phyloP scores from a whole-genome alignment of 2,797 vertebrate genomes.

The Alexandromys oeconomus region DNA sequence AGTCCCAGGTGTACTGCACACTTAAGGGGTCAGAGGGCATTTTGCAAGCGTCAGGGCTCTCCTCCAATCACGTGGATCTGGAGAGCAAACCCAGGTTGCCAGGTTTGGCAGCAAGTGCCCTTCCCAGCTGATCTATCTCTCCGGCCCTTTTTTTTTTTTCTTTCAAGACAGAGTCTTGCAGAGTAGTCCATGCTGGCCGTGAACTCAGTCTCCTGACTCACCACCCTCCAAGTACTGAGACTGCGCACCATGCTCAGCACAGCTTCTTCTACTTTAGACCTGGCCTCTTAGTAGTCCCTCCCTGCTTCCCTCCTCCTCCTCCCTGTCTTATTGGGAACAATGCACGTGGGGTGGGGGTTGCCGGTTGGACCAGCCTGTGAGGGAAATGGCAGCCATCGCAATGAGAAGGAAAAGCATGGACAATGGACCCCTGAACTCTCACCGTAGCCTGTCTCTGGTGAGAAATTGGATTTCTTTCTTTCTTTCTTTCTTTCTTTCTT shows the following conservation, averaged over 20 bases:
- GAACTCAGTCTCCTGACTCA: neutral
- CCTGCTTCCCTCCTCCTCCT: neutral
- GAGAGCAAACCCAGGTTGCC: neutral
- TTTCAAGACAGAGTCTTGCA: neutral
- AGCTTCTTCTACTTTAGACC: neutral
- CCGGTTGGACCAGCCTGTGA: neutral
- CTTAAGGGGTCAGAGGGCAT: neutral
- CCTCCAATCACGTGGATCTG: neutral
- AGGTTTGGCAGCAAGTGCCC: neutral
- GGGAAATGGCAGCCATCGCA: neutral
- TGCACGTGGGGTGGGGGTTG: neutral
- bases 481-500: neutral
- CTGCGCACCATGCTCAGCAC: neutral
- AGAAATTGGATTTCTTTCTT: conserved; percentile 33
- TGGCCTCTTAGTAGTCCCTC: neutral
- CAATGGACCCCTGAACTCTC: neutral
- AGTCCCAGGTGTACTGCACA: neutral
- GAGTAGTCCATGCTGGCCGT: neutral
- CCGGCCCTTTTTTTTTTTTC: neutral
- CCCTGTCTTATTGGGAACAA: neutral
- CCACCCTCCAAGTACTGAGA: too few species aligned
- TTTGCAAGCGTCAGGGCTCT: neutral
- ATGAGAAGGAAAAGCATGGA: conserved; percentile 7
- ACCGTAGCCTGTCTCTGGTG: neutral
- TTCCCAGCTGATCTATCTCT: neutral